phyloP scores from a whole-genome alignment of 2,888 invertebrate species.

The Nasonia oneida region DNA sequence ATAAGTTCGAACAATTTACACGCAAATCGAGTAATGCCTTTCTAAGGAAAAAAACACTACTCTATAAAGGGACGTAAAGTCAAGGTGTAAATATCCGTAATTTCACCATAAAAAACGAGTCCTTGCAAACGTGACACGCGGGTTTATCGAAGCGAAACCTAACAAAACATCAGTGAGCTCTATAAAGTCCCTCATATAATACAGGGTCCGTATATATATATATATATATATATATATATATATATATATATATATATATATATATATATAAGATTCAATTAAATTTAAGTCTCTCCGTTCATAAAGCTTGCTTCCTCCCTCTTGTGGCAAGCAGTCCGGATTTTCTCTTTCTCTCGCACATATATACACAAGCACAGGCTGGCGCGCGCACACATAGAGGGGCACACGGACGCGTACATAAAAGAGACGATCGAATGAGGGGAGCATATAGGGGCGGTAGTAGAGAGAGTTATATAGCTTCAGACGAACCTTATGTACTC shows the following conservation, averaged over 20 bases:
- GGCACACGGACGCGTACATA: neutral
- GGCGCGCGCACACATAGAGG: neutral
- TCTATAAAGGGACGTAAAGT: neutral
- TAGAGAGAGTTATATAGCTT: constrained; percentile 4
- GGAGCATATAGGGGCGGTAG: neutral
- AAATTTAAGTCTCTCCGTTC: constrained; percentile 19
- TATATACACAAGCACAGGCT: neutral
- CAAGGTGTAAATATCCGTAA: neutral
- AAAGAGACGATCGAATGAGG: constrained; percentile 1
- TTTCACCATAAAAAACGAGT: neutral
- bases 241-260: too few species aligned
- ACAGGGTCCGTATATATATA: neutral
- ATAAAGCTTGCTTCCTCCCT: neutral
- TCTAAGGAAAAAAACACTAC: neutral
- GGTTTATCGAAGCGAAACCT: neutral
- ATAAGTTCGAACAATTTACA: neutral
- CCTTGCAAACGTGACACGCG: neutral
- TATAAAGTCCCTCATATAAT: neutral
- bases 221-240: too few species aligned
- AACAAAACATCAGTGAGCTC: constrained; percentile 1
- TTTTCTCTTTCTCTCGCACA: constrained; percentile 17
- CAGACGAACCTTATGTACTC: constrained; percentile 82
- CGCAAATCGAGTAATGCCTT: neutral
- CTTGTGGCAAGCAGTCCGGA: neutral
- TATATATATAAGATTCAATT: constrained; percentile 46